Evolutionary conservation across 1,140 invertebrate species (phyloP).

Genomic region (Drosophila mauritiana): DNA sequence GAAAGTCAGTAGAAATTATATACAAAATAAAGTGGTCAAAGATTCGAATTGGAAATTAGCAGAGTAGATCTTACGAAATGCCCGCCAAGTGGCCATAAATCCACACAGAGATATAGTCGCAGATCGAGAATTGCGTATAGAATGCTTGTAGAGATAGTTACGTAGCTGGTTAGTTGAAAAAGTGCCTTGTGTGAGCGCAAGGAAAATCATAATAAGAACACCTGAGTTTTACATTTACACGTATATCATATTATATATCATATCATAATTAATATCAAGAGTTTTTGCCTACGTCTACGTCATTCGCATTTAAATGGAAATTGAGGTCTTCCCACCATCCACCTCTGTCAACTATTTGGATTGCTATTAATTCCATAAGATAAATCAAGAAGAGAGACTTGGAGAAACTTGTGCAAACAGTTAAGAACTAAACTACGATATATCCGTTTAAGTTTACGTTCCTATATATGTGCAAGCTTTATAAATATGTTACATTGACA

Average conservation of each 20-base stretch:
- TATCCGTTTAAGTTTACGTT: conserved; percentile 23
- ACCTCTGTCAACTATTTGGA: conserved; percentile 34
- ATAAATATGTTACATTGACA: conserved; percentile 61
- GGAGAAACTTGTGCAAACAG: conserved; percentile 43
- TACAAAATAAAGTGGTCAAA: conserved; percentile 67
- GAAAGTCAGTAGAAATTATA: conserved; percentile 59
- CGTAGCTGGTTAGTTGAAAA: conserved; percentile 27
- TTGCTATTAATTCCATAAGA: conserved; percentile 6
- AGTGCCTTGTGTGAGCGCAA: conserved; percentile 46
- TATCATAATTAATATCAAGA: conserved; percentile 37
- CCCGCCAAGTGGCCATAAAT: not conserved
- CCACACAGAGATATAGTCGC: conserved; percentile 13
- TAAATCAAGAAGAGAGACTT: conserved; percentile 20
- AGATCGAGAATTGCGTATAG: conserved; percentile 27
- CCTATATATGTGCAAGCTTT: conserved; percentile 35
- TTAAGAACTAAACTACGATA: conserved; percentile 40
- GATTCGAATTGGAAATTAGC: conserved; percentile 47
- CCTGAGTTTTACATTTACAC: conserved; percentile 68
- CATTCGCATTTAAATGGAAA: conserved; percentile 32
- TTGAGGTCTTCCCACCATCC: conserved; percentile 22
- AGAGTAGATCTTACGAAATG: conserved; percentile 13
- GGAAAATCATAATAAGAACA: conserved; percentile 73
- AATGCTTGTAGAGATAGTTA: conserved; percentile 44
- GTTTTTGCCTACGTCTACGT: conserved; percentile 19
- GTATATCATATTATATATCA: conserved; percentile 21